phyloP scores from a whole-genome alignment of 2,797 vertebrate genomes.

The Menidia menidia region DNA sequence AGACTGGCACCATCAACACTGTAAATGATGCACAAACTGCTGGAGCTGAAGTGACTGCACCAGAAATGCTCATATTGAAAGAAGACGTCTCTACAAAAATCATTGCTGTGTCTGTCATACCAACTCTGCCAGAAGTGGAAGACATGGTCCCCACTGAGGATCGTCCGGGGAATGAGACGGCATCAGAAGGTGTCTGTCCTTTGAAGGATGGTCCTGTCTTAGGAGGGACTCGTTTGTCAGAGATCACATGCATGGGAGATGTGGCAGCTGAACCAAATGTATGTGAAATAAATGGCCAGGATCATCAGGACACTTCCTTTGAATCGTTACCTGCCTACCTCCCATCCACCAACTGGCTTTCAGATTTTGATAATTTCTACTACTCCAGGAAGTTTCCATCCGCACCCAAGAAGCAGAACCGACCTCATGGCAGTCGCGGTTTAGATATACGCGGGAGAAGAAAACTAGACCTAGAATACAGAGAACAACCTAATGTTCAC shows the following conservation, averaged over 20 bases:
- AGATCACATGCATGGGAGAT: not conserved
- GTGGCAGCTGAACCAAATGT: not conserved
- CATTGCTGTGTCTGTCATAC: conserved; percentile 14
- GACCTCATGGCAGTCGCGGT: not conserved
- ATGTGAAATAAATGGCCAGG: conserved; percentile 18
- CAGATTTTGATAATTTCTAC: conserved; percentile 72
- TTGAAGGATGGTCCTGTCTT: not conserved
- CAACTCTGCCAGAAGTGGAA: conserved; percentile 7
- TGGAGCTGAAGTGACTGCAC: conserved; percentile 17
- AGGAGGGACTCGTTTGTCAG: not conserved
- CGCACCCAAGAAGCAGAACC: conserved; percentile 54
- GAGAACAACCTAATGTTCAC: conserved; percentile 10
- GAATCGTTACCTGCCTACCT: conserved; percentile 78
- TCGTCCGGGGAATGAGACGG: not conserved
- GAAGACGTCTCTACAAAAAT: conserved; percentile 14
- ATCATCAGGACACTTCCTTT: conserved; percentile 69
- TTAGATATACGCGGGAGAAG: conserved; percentile 46
- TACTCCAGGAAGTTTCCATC: conserved; percentile 59
- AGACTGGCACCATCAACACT: conserved; percentile 43
- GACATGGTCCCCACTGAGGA: not conserved
- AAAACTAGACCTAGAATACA: conserved; percentile 50
- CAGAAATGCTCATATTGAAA: not conserved
- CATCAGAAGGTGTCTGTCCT: conserved; percentile 1
- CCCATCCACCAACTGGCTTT: conserved; percentile 76
- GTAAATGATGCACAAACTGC: conserved; percentile 8